A percentile compares a stretch with the other conserved stretches of the same genome.
Conservation (phyloP, 2,113 vertebrate species). For the Larimichthys polyactis region DNA sequence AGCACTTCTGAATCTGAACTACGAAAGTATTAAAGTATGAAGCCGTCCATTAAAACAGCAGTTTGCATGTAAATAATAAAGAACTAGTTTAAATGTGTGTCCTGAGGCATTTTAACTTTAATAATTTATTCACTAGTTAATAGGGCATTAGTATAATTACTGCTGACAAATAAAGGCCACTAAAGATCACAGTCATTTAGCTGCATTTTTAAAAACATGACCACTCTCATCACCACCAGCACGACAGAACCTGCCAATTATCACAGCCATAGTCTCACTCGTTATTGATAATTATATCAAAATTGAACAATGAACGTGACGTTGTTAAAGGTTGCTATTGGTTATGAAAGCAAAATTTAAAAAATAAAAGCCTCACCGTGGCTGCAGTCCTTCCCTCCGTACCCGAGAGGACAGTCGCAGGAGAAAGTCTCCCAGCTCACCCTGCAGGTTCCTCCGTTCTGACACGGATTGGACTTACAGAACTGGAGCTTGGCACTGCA, state of each 20-base stretch:
- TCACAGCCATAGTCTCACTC: neutral
- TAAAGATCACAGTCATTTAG: neutral
- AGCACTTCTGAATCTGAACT: conserved; percentile 5
- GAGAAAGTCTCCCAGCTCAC: conserved; percentile 96
- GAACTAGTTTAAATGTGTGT: neutral
- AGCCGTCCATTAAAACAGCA: neutral
- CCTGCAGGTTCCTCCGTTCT: conserved; percentile 92
- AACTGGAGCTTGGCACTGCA: conserved; percentile 94
- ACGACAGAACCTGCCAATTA: neutral
- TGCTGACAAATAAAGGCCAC: conserved; percentile 7
- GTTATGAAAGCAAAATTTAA: neutral
- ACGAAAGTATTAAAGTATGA: neutral
- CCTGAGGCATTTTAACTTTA: neutral
- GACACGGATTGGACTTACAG: conserved; percentile 94
- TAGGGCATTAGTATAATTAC: neutral
- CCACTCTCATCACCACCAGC: neutral
- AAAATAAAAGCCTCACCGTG: conserved; percentile 85
- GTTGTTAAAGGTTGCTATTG: neutral
- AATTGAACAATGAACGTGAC: neutral
- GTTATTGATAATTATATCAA: neutral
- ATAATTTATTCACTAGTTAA: conserved; percentile 19
- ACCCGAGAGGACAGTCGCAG: conserved; percentile 95
- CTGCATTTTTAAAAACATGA: neutral
- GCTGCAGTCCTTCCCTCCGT: conserved; percentile 96
- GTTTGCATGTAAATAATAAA: neutral